These are phyloP conservation scores for Pomatorhinus ruficollis DNA, from an alignment of 2,113 vertebrate species.

Conservation along the genomic window DNA sequence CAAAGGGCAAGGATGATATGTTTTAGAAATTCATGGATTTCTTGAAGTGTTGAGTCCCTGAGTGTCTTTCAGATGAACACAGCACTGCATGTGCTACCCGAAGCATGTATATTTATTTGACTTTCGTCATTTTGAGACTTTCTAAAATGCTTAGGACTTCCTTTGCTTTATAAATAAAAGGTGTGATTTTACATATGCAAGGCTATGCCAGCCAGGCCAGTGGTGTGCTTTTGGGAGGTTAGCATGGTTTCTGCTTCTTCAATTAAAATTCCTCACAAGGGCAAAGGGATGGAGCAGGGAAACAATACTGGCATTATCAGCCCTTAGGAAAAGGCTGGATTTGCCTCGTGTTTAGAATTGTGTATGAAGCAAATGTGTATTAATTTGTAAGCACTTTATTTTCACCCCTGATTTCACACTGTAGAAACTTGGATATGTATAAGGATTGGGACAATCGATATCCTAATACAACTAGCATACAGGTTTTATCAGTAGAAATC, in stretches of 20 bases:
- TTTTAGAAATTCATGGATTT: background rate
- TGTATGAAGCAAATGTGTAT: background rate
- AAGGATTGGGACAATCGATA: background rate
- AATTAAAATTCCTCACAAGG: background rate
- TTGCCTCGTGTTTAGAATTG: background rate
- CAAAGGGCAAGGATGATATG: background rate
- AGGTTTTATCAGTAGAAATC: background rate
- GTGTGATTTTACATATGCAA: background rate
- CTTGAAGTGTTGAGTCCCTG: background rate
- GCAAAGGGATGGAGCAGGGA: background rate
- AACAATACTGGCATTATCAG: background rate
- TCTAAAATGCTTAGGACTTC: background rate
- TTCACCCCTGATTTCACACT: background rate
- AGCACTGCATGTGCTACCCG: background rate
- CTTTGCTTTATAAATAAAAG: background rate
- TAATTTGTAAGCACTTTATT: background rate
- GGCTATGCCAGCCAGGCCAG: background rate
- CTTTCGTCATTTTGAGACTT: background rate
- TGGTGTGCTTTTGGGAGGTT: background rate
- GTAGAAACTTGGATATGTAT: background rate
- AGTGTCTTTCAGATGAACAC: background rate
- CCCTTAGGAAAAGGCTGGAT: background rate
- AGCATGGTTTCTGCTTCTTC: background rate
- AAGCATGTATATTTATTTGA: constrained; percentile 7
- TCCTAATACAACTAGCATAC: background rate